Percentiles rank a stretch among this genome's conserved stretches.
Evolutionary conservation across 2,113 vertebrate species (phyloP).

Genomic region (Pollachius pollachius): DNA sequence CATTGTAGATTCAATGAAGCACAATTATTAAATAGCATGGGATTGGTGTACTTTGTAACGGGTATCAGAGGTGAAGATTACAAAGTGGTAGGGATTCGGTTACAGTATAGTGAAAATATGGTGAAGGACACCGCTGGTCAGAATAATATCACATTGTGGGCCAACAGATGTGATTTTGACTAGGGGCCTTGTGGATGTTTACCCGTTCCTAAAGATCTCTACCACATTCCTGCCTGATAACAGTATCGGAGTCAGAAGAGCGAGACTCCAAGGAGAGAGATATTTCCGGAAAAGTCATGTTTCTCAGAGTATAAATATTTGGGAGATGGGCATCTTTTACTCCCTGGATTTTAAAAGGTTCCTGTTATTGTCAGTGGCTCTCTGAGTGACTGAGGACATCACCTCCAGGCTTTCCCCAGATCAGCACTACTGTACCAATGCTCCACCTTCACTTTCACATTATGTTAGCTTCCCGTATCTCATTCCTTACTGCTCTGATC

Average conservation of each 20-base stretch:
- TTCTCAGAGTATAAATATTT: background rate
- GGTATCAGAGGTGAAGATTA: background rate
- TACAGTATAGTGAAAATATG: background rate
- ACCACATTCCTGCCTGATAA: background rate
- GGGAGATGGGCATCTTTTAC: background rate
- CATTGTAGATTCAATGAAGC: too few relatives aligned
- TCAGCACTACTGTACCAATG: background rate
- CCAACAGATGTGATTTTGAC: background rate
- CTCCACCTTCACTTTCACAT: background rate
- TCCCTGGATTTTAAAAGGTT: background rate
- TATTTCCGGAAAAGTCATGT: background rate
- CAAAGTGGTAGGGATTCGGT: background rate
- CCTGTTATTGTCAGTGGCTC: background rate
- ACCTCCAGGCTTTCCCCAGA: background rate
- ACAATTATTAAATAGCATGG: background rate
- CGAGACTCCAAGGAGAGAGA: background rate
- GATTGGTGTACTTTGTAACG: background rate
- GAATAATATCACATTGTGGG: background rate
- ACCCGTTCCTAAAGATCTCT: background rate
- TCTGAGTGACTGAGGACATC: background rate
- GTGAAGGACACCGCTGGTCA: background rate
- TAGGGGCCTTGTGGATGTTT: background rate
- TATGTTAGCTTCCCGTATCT: background rate
- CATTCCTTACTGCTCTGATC: background rate
- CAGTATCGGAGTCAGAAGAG: background rate